Conservation (phyloP, 2,113 vertebrate genomes). For the Hirundichthys speculiger region DNA sequence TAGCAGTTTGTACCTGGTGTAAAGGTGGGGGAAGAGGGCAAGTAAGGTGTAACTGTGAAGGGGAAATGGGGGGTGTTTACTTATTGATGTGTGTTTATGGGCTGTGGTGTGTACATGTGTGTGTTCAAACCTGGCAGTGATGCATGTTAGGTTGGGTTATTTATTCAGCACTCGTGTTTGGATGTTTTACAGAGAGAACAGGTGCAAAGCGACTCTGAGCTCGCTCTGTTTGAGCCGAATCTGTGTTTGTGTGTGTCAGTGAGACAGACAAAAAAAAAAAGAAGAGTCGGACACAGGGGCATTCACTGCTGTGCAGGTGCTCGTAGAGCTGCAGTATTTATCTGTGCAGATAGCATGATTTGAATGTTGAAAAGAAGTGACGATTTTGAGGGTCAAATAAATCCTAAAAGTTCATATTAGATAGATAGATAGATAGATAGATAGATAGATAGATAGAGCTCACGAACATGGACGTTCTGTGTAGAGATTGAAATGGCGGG, state of each 20-base stretch:
- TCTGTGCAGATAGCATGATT: constrained; percentile 47
- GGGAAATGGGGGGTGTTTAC: constrained; percentile 75
- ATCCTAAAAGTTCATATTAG: constrained; percentile 3
- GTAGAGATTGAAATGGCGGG: constrained; percentile 68
- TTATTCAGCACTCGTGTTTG: constrained; percentile 81
- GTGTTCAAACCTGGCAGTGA: constrained; percentile 69
- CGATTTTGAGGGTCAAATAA: constrained; percentile 37
- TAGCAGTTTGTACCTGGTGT: constrained; percentile 45
- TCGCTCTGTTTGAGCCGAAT: constrained; percentile 68
- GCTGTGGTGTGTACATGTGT: constrained; percentile 48
- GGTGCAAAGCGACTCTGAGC: constrained; percentile 78
- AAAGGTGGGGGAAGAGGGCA: constrained; percentile 15
- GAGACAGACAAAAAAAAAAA: constrained; percentile 31
- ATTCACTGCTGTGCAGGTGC: constrained; percentile 67
- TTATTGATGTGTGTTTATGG: constrained; percentile 81
- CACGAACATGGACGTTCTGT: constrained; percentile 61
- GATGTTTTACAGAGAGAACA: constrained; percentile 84
- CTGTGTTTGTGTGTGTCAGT: constrained; percentile 34
- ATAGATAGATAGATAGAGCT: constrained; percentile 14
- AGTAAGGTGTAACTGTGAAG: constrained; percentile 38
- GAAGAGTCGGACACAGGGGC: constrained; percentile 62
- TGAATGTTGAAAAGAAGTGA: constrained; percentile 39
- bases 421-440: constrained; percentile 20
- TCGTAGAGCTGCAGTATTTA: constrained; percentile 58
- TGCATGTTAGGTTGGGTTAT: constrained; percentile 77